These are phyloP conservation scores for Drosophila baimaii DNA, from an alignment of 1,140 invertebrate species.

Conservation along the genomic window DNA sequence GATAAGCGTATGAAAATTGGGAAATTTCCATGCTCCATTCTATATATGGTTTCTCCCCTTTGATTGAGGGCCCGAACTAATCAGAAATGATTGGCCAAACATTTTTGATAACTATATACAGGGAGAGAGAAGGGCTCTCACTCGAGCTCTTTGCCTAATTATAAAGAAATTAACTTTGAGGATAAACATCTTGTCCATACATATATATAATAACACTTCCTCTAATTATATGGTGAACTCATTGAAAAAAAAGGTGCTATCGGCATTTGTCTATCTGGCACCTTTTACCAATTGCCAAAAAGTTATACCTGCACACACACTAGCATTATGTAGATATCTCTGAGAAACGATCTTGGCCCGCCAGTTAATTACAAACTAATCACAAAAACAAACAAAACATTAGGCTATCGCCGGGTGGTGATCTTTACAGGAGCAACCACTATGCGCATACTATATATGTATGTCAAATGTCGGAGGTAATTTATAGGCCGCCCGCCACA, in stretches of 20 bases:
- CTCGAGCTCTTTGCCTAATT: slow-evolving; percentile 48
- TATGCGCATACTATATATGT: slow-evolving; percentile 31
- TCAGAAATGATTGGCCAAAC: slow-evolving; percentile 49
- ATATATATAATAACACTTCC: slow-evolving; percentile 51
- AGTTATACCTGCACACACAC: slow-evolving; percentile 19
- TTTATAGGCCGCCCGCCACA: slow-evolving; percentile 69
- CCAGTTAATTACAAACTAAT: slow-evolving; percentile 82
- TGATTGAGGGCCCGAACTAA: slow-evolving; percentile 54
- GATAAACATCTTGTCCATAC: slow-evolving; percentile 70
- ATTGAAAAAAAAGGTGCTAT: slow-evolving; percentile 72
- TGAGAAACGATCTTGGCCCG: slow-evolving; percentile 26
- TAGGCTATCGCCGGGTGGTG: slow-evolving; percentile 63
- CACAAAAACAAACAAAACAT: slow-evolving; percentile 76
- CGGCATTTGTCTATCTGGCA: slow-evolving; percentile 79
- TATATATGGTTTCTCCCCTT: slow-evolving; percentile 15
- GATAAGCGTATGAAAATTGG: slow-evolving; percentile 70
- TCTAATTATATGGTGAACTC: slow-evolving; percentile 60
- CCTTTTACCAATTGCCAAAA: slow-evolving; percentile 52
- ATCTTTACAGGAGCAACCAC: slow-evolving; percentile 64
- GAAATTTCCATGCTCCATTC: slow-evolving; percentile 19
- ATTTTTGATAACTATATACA: slow-evolving; percentile 50
- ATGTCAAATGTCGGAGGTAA: slow-evolving; percentile 70
- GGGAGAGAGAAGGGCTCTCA: background rate
- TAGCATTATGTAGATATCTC: slow-evolving; percentile 35
- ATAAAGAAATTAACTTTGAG: slow-evolving; percentile 76